Evolutionary conservation across 2,888 invertebrate genomes (phyloP).

Genomic region (Drosophila nr. fundita): DNA sequence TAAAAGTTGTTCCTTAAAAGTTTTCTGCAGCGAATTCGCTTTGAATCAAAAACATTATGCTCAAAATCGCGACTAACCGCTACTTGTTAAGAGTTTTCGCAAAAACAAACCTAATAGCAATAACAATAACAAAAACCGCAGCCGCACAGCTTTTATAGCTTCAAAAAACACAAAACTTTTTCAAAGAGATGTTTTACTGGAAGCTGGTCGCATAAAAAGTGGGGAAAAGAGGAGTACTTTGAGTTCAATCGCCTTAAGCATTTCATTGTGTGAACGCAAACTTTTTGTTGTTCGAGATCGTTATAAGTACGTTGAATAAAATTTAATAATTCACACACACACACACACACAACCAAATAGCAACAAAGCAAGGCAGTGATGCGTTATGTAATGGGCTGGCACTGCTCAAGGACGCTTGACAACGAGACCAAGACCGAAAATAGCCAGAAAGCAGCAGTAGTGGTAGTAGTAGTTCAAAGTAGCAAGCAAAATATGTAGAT

Average conservation of each 20-base stretch:
- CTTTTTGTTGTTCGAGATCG: constrained; percentile 44
- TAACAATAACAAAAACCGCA: constrained; percentile 11
- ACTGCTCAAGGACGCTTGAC: constrained; percentile 52
- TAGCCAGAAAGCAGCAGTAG: constrained; percentile 38
- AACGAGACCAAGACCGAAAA: constrained; percentile 55
- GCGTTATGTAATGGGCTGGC: constrained; percentile 62
- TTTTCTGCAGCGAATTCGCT: neutral
- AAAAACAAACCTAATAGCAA: neutral
- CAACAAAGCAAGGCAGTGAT: constrained; percentile 10
- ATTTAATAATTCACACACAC: constrained; percentile 48
- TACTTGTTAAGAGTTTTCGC: constrained; percentile 6
- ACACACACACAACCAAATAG: neutral
- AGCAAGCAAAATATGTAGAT: constrained; percentile 20
- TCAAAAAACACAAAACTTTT: constrained; percentile 30
- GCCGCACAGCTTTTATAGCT: constrained; percentile 10
- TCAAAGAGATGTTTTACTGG: constrained; percentile 10
- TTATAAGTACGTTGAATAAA: constrained; percentile 38
- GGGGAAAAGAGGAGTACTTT: constrained; percentile 1
- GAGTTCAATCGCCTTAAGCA: constrained; percentile 53
- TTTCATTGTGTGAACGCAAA: constrained; percentile 28
- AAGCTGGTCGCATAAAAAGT: neutral
- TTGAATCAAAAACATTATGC: constrained; percentile 17
- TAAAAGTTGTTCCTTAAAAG: neutral
- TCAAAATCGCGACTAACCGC: neutral
- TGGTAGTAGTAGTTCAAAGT: constrained; percentile 27